Conservation (phyloP, 1,140 invertebrate species). For the Pseudobourletiella spinata region DNA sequence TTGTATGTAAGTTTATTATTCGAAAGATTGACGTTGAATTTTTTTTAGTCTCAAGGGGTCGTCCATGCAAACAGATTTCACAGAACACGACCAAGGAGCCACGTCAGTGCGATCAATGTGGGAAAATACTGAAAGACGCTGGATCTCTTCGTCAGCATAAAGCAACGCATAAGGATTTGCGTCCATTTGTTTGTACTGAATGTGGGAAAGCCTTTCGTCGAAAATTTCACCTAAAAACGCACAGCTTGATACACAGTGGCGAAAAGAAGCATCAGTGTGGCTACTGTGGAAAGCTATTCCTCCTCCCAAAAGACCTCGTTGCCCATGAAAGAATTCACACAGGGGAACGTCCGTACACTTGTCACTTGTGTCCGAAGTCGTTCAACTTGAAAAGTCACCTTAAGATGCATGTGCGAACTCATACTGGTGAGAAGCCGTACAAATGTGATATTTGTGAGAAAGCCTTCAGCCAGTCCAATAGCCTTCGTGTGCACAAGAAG, state of each 20-base stretch:
- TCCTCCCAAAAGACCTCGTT: constrained; percentile 17
- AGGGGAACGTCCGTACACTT: constrained; percentile 17
- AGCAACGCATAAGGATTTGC: constrained; percentile 13
- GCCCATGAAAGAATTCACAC: constrained; percentile 21
- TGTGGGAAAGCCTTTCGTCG: constrained; percentile 22
- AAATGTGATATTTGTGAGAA: constrained; percentile 25
- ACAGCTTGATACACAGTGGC: constrained; percentile 15
- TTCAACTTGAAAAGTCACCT: constrained; percentile 25
- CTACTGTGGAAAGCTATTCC: constrained; percentile 19
- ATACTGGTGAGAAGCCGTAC: constrained; percentile 26
- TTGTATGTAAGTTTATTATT: background rate
- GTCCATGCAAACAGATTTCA: background rate
- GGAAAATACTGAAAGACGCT: constrained; percentile 16
- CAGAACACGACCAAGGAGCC: background rate
- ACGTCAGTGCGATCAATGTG: constrained; percentile 14
- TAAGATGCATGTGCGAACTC: constrained; percentile 17
- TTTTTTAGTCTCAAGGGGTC: no score
- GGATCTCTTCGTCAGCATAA: constrained; percentile 14
- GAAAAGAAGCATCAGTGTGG: constrained; percentile 21
- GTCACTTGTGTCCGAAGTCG: constrained; percentile 14
- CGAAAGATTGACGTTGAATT: background rate
- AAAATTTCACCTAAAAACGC: constrained; percentile 24
- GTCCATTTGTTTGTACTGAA: constrained; percentile 4
- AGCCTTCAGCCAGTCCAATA: constrained; percentile 20
- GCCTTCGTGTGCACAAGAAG: constrained; percentile 23